A percentile compares a stretch with the other conserved stretches of the same genome.
Conservation (phyloP, 2,113 vertebrate species). For the Capreolus pygargus region DNA sequence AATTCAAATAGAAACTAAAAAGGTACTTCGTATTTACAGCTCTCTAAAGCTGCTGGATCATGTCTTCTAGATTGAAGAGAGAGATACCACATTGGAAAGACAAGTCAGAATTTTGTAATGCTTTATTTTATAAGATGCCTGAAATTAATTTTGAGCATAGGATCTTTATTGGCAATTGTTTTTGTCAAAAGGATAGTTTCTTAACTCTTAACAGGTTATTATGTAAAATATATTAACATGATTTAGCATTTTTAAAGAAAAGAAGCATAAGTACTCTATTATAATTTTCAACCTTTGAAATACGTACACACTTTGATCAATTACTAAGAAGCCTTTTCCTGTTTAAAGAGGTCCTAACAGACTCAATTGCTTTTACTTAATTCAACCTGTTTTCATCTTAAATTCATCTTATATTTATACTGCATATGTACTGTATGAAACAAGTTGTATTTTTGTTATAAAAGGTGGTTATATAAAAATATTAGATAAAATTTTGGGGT, state of each 20-base stretch:
- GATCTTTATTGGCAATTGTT: background rate
- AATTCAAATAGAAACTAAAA: background rate
- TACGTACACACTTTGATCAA: background rate
- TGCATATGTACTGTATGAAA: background rate
- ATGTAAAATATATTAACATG: background rate
- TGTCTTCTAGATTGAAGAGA: background rate
- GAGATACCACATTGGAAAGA: background rate
- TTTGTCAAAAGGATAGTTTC: background rate
- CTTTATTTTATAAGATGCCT: background rate
- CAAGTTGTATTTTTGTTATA: background rate
- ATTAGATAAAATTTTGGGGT: background rate
- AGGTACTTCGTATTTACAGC: background rate
- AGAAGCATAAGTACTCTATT: background rate
- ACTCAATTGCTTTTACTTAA: background rate
- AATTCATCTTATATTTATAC: background rate
- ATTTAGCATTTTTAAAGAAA: background rate
- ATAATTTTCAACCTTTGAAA: background rate
- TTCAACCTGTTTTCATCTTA: background rate
- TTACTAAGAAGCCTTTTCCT: background rate
- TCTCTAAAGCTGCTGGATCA: slow-evolving; percentile 14
- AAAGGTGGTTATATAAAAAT: slow-evolving; percentile 17
- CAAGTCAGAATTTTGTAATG: background rate
- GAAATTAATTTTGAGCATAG: slow-evolving; percentile 31
- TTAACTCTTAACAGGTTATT: background rate
- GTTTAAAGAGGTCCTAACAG: background rate